These are phyloP conservation scores for Campylomormyrus tamandua DNA, from an alignment of 2,113 vertebrate species.

Conservation along the genomic window DNA sequence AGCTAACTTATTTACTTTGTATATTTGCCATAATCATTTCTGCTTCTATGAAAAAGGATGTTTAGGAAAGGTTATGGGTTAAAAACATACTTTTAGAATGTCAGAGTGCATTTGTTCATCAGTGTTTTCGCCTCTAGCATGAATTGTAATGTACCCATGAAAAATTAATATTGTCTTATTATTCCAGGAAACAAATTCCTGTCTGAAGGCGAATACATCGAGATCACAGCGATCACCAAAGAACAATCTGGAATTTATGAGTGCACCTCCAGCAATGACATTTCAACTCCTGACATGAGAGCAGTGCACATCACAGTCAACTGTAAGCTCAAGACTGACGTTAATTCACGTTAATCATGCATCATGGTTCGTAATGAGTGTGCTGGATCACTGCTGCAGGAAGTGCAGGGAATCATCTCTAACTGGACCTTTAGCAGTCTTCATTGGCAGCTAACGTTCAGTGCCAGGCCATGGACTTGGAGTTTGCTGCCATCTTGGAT, in stretches of 20 bases:
- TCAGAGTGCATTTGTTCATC: neutral
- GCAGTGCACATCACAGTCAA: constrained; percentile 88
- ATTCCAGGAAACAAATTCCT: constrained; percentile 72
- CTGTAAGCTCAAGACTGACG: constrained; percentile 65
- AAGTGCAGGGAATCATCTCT: neutral
- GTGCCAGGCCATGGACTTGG: neutral
- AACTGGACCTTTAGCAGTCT: neutral
- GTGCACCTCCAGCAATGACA: constrained; percentile 85
- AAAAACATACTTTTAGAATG: neutral
- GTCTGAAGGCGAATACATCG: constrained; percentile 84
- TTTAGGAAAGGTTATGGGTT: neutral
- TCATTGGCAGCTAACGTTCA: neutral
- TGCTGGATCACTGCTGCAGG: neutral
- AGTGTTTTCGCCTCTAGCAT: neutral
- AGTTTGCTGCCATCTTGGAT: neutral
- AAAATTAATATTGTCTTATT: constrained; percentile 8
- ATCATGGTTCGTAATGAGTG: neutral
- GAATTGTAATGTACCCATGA: neutral
- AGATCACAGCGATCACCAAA: constrained; percentile 82
- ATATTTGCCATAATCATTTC: neutral
- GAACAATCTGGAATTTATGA: constrained; percentile 93
- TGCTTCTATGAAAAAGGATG: neutral
- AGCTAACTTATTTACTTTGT: neutral
- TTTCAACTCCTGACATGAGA: constrained; percentile 73
- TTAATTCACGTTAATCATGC: neutral